phyloP scores from a whole-genome alignment of 2,888 invertebrate species.

The Scaptomyza parva region DNA sequence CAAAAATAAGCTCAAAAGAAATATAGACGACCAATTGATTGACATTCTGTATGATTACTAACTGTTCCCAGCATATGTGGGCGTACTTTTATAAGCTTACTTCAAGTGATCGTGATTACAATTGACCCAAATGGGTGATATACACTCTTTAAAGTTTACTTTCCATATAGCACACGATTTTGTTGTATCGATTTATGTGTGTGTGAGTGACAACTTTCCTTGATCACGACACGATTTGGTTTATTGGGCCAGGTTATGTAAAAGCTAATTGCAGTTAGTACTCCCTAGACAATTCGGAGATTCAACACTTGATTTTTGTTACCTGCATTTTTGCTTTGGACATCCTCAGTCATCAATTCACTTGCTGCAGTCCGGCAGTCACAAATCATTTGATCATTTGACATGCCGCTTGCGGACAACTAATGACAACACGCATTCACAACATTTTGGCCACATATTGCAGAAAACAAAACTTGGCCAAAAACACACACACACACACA shows the following conservation, averaged over 20 bases:
- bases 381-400: constrained; percentile 78
- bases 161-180: constrained; percentile 64
- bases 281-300: constrained; percentile 34
- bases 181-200: background rate
- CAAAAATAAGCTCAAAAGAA: constrained; percentile 10
- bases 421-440: constrained; percentile 70
- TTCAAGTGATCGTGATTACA: constrained; percentile 52
- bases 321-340: constrained; percentile 3
- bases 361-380: constrained; percentile 51
- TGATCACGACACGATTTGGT: constrained; percentile 57
- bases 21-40: constrained; percentile 42
- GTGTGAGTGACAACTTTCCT: constrained; percentile 70
- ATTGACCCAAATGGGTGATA: constrained; percentile 53
- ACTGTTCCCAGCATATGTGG: constrained; percentile 37
- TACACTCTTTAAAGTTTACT: constrained; percentile 42
- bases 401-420: constrained; percentile 74
- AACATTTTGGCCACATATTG: constrained; percentile 70
- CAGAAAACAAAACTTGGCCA: constrained; percentile 40
- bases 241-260: constrained; percentile 68
- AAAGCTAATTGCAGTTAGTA: constrained; percentile 60
- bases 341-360: constrained; percentile 32
- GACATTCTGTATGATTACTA: constrained; percentile 62
- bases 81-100: constrained; percentile 64
- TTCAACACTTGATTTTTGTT: constrained; percentile 24
- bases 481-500: too few species aligned